A percentile compares a stretch with the other conserved stretches of the same genome.
Evolutionary conservation across 2,113 vertebrate genomes (phyloP).

Genomic region (Argyrosomus japonicus): DNA sequence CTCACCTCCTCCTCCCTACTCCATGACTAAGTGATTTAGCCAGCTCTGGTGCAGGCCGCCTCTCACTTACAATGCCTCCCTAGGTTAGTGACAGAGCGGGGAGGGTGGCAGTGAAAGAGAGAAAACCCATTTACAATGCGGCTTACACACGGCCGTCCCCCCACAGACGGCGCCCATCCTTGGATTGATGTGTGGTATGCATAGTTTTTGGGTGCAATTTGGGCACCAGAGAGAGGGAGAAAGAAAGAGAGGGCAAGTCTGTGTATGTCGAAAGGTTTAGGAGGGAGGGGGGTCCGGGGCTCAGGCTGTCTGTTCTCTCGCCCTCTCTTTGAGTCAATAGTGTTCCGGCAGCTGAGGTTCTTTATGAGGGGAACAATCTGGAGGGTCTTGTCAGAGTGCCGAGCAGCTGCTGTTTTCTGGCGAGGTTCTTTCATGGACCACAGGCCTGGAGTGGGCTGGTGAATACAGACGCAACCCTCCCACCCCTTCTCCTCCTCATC

Average conservation of each 20-base stretch:
- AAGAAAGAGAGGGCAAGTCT: conserved; percentile 67
- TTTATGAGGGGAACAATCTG: conserved; percentile 82
- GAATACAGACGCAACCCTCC: conserved; percentile 67
- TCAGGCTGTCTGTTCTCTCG: conserved; percentile 70
- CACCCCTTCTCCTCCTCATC: conserved; percentile 16
- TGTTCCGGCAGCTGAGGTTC: conserved; percentile 83
- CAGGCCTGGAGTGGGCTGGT: conserved; percentile 75
- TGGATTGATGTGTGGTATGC: conserved; percentile 72
- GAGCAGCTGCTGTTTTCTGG: conserved; percentile 84
- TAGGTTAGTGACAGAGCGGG: conserved; percentile 60
- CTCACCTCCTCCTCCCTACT: conserved; percentile 48
- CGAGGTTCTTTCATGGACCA: conserved; percentile 72
- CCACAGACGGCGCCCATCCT: conserved; percentile 63
- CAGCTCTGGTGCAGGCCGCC: conserved; percentile 69
- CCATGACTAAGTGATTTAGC: conserved; percentile 84
- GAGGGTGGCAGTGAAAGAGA: conserved; percentile 66
- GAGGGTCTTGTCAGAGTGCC: conserved; percentile 83
- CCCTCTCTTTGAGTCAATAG: conserved; percentile 79
- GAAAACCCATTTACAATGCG: conserved; percentile 67
- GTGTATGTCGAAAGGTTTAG: conserved; percentile 58
- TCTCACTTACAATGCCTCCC: conserved; percentile 75
- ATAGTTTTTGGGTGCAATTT: conserved; percentile 74
- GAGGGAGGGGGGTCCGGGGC: conserved; percentile 32
- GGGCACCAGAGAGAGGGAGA: conserved; percentile 56
- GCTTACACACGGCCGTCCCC: conserved; percentile 62